Base-by-base conservation (phyloP, 2,113 vertebrate species). In the Archilochus colubris region DNA sequence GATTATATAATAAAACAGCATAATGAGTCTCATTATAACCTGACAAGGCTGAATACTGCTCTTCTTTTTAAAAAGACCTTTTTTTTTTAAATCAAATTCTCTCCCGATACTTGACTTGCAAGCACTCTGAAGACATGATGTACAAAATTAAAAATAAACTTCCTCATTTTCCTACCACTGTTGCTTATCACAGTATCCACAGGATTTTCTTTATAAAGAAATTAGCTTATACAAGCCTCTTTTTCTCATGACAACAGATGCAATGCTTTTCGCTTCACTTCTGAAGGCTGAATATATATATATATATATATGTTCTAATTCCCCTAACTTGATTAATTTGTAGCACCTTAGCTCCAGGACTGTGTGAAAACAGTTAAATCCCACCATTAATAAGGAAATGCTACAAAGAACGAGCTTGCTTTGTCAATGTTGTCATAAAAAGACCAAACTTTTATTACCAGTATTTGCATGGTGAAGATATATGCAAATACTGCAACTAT, bases 121-220 rank as follows among this genome's bases (percentile, higher is more conserved):
- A 80, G 54, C 40, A 69, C 70, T 93, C 81, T 91, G 76, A 94
- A 96, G 67, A 95, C 84, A 94, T 69, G 40, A 36, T 46, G 89
- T 89, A 94, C 84, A 75, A 88, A 88, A 93, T 88, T 61, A 94
- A 97, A 97, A 97, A 92, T 96, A 92, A 94, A 89, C 59, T 82
- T 76, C n/a, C 62, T 73, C 38, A 62, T 96, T 95, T 88, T 94
- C 63, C 82, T 85, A 74, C 51, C 43, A 27, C 84, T 51, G 76
- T 64, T 89, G 87, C 87, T 82, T 89, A 91, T 85, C 51, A 75
- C 62, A 46, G 58, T 66, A 86, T 66, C 62, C 86, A 82, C 53
- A 84, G 38, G 66, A 54, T 70, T 85, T 93, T 89, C 86, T 89
- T 92, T 91, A 76, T 85, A 80, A 92, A 93, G 78, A 82, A 59